Base-by-base conservation (phyloP, 2,113 vertebrate species). In the Phrynosoma platyrhinos region DNA sequence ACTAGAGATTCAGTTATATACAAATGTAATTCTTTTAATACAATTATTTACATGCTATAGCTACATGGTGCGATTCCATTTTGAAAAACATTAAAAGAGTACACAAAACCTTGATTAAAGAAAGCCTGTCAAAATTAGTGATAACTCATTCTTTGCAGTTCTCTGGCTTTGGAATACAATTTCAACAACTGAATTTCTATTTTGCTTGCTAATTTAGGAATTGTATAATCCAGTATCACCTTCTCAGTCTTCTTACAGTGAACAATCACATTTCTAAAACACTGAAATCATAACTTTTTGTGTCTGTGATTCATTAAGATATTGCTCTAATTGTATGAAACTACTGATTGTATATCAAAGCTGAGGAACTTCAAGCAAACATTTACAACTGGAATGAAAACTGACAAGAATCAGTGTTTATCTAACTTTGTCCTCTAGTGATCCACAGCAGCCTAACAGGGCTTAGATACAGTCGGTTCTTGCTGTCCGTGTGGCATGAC, bases 11-110 rank as follows among this genome's bases (percentile, higher is more conserved):
- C 92, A 69, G 32, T 62, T 84, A 92, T 90, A 88, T 95, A 96
- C 94, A 91, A 90, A 88, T 85, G 78, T 58, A 85, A 30, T 79
- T 75, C 86, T 90, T 88, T 92, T 86, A 91, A 88, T 85, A 95
- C 90, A 93, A 42, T 32, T 96, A 88, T 94, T 93, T 95, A 97
- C 91, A 96, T 85, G 55, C 83, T 92, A 79, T 94, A 95, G 93
- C 91, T 93, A 90, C 85, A 68, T n/a, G 91, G 94, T 93, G 83
- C 89, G 92, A 89, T 91, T 92, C 85, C 88, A 87, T 76, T 87
- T 69, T 83, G 16, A 21, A 71, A 71, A 13, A 68, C 77, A 36
- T 68, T 27, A 62, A 47, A 47, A 18, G n/a, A 55, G 5, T 83
- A 83, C 62, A 55, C 62, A 66, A 36, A 64, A n/a, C 9, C 47